Conservation (phyloP, 2,797 vertebrate species). For the Cyclopterus lumpus region DNA sequence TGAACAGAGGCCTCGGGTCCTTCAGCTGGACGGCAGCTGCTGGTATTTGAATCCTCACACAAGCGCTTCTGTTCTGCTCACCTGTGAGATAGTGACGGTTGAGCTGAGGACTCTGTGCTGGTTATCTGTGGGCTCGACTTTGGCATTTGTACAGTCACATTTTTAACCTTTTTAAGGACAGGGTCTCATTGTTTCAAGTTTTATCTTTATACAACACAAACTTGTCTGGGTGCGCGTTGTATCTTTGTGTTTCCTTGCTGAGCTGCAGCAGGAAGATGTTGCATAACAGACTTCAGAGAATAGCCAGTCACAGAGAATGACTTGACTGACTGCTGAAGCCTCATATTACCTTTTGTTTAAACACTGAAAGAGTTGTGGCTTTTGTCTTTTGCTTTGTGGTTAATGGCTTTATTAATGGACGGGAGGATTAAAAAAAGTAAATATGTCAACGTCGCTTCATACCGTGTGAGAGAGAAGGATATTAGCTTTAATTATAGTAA, state of each 20-base stretch:
- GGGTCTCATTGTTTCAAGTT: background rate
- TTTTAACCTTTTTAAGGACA: background rate
- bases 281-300: background rate
- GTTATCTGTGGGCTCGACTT: background rate
- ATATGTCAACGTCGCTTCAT: background rate
- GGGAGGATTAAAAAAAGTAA: background rate
- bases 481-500: too few relatives aligned
- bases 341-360: background rate
- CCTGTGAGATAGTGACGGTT: constrained; percentile 22
- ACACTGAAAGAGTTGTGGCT: background rate
- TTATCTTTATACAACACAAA: background rate
- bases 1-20: constrained; percentile 18
- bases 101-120: background rate
- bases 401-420: background rate
- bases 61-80: constrained; percentile 7
- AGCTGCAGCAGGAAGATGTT: background rate
- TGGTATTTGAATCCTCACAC: background rate
- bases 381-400: background rate
- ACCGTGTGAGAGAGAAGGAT: background rate
- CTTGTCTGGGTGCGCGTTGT: background rate
- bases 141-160: background rate
- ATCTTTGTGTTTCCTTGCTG: background rate
- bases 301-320: background rate
- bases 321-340: background rate
- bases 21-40: background rate